Base-by-base conservation (phyloP, 2,888 invertebrate genomes). In the Sialis lutaria region DNA sequence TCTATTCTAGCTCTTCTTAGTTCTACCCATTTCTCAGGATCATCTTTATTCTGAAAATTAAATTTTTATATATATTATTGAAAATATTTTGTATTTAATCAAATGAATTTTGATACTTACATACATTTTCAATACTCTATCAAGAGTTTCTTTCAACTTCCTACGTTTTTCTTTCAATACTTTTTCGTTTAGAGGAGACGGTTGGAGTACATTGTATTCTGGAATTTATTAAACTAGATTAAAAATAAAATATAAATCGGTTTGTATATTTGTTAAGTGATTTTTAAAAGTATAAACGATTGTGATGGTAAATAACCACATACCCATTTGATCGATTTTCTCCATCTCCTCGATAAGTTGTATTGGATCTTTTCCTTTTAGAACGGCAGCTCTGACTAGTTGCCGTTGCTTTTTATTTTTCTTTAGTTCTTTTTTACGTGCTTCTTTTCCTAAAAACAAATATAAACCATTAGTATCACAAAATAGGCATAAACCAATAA, bases 251-350 rank as follows among this genome's bases (percentile, higher is more conserved):
- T 22, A 22, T 22, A 22, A 22, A 22, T 22, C 22, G 30, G 13
- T 6, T 40, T 45, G 22, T n/a, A 44, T 40, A 30, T n/a, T 2
- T 12, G 9, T 10, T n/a, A 12, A 33, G 34, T 30, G 13, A 30
- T 7, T 10, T n/a, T 6, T 34, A 6, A 6, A 6, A 7, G 7
- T 37, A 37, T 37, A 7, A 6, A 6, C 7, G 6, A 8, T 10
- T 37, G 9, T 5, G 43, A 12, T 40, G 13, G 2, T 35, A 30
- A 8, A 39, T 8, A 46, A 32, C 13, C 44, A 61, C 64, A 57
- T 68, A 92, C 93, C 95, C 91, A 96, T 95, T 74, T 93, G 89
- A 73, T 97, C 97, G 59, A 97, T 91, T 68, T 92, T 89, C 62
- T 96, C 93, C 74, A 98, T 79, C 67, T 96, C 96, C 58, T 89